phyloP scores from a whole-genome alignment of 2,888 invertebrate species.

The Acanthosepion lycidas region DNA sequence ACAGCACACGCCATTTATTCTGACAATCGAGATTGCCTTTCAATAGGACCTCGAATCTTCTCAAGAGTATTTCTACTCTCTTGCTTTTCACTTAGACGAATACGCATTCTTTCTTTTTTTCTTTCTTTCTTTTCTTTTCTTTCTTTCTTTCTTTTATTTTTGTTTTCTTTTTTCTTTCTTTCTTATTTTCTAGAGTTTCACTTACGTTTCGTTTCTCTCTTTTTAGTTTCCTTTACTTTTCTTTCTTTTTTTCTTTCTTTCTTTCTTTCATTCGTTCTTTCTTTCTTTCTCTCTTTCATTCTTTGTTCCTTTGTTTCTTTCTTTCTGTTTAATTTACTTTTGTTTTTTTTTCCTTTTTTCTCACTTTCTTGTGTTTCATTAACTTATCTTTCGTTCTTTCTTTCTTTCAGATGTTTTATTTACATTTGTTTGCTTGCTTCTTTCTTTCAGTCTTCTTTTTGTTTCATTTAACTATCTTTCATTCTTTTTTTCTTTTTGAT shows the following conservation, averaged over 20 bases:
- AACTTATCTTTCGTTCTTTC: fast-evolving
- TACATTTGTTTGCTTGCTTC: too few relatives aligned
- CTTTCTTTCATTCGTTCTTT: too few relatives aligned
- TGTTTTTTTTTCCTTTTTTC: too few relatives aligned
- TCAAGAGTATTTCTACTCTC: neutral
- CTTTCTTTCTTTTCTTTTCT: neutral
- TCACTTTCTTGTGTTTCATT: too few relatives aligned
- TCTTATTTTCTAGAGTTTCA: neutral
- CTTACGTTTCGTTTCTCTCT: neutral
- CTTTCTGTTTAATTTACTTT: too few relatives aligned
- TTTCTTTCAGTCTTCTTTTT: too few relatives aligned
- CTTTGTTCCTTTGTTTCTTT: too few relatives aligned
- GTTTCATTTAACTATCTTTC: too few relatives aligned
- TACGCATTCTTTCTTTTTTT: neutral
- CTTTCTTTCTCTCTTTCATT: too few relatives aligned
- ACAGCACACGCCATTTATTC: neutral
- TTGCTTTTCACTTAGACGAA: neutral
- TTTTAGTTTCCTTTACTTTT: too few relatives aligned
- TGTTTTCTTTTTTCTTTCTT: neutral
- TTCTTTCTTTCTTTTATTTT: neutral
- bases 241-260: too few relatives aligned
- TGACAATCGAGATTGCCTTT: neutral
- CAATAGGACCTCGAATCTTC: neutral
- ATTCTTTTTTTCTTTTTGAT: too few relatives aligned
- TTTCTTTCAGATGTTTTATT: neutral